Evolutionary conservation across 2,888 invertebrate species (phyloP).

Genomic region (Deladenus siricidicola): DNA sequence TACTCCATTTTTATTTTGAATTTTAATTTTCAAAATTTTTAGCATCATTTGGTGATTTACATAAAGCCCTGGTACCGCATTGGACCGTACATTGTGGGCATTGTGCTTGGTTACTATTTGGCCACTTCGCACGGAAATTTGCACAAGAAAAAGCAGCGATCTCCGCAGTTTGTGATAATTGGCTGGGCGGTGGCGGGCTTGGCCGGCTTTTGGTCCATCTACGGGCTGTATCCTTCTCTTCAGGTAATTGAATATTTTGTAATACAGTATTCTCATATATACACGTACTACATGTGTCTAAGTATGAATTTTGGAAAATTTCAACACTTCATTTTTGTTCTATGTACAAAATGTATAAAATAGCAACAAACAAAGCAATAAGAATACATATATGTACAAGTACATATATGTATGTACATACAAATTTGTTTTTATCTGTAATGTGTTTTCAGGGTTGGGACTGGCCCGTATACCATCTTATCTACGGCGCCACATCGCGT

Average conservation of each 20-base stretch:
- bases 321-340: too few relatives aligned
- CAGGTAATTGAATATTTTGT: conserved; percentile 13
- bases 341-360: too few relatives aligned
- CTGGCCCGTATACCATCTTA: conserved; percentile 48
- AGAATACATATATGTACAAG: too few relatives aligned
- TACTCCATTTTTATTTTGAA: too few relatives aligned
- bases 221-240: conserved; percentile 50
- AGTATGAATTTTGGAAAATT: too few relatives aligned
- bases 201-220: conserved; percentile 44
- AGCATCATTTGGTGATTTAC: conserved; percentile 51
- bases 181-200: conserved; percentile 38
- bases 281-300: too few relatives aligned
- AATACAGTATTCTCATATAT: background rate
- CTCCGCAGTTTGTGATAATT: conserved; percentile 24
- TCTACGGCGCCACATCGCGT: conserved; percentile 52
- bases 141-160: conserved; percentile 22
- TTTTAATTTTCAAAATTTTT: conserved; percentile 1
- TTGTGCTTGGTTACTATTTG: conserved; percentile 49
- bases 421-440: too few relatives aligned
- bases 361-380: too few relatives aligned
- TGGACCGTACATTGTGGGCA: conserved; percentile 42
- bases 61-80: conserved; percentile 49
- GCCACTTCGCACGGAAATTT: conserved; percentile 32
- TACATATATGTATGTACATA: too few relatives aligned
- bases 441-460: conserved; percentile 47